phyloP scores from a whole-genome alignment of 2,797 vertebrate genomes.

The Gallirallus australis region DNA sequence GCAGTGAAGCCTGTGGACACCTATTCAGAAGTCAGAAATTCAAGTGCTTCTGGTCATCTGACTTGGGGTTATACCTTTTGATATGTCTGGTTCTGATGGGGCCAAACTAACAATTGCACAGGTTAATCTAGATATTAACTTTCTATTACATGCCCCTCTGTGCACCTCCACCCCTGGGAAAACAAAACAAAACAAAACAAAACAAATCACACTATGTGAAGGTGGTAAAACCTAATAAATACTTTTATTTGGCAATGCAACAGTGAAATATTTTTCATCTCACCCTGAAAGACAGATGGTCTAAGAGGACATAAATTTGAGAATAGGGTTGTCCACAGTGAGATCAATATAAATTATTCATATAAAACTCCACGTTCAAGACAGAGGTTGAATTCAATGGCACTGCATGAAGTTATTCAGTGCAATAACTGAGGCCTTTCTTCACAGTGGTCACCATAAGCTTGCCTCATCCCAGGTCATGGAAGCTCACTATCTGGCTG shows the following conservation, averaged over 20 bases:
- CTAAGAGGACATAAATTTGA: neutral
- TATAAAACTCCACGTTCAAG: neutral
- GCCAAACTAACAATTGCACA: neutral
- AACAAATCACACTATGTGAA: rapidly evolving
- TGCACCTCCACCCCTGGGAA: neutral
- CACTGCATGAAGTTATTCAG: neutral
- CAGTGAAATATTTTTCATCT: neutral
- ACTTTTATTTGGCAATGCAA: neutral
- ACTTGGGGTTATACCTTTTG: neutral
- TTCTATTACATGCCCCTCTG: neutral
- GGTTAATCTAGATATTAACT: neutral
- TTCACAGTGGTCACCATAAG: neutral
- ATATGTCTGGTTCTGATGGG: neutral
- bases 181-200: neutral
- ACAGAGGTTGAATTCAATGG: neutral
- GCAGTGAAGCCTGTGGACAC: neutral
- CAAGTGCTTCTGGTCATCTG: neutral
- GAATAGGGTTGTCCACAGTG: neutral
- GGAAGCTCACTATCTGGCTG: neutral
- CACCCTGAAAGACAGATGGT: neutral
- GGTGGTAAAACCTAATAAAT: neutral
- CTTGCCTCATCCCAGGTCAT: neutral
- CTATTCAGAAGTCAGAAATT: neutral
- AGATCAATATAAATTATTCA: neutral
- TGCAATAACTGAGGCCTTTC: neutral